Evolutionary conservation across 2,113 vertebrate genomes (phyloP).

Genomic region (Rhinolophus sinicus): DNA sequence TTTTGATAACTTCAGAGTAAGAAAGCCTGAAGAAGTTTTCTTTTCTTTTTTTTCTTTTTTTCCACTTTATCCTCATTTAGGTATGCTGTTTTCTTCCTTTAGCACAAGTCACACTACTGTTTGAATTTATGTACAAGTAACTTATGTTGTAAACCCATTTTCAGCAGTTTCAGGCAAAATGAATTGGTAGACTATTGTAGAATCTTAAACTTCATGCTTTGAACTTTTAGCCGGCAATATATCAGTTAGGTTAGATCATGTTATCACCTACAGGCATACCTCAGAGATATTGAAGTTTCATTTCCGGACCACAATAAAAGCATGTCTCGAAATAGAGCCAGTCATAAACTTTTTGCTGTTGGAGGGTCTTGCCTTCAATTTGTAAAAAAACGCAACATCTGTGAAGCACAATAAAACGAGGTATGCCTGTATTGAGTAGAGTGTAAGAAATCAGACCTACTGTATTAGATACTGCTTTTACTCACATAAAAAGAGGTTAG

Average conservation of each 20-base stretch:
- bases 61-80: background rate
- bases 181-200: background rate
- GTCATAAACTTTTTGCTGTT: background rate
- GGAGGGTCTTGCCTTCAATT: background rate
- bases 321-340: background rate
- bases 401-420: background rate
- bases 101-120: background rate
- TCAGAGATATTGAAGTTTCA: background rate
- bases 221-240: background rate
- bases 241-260: background rate
- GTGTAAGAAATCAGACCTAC: conserved; percentile 4
- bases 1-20: background rate
- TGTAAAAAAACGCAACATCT: background rate
- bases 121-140: conserved; percentile 29
- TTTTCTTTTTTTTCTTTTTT: background rate
- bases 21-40: background rate
- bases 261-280: background rate
- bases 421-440: background rate
- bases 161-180: background rate
- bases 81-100: background rate
- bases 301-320: background rate
- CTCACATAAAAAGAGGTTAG: background rate
- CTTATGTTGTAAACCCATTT: background rate
- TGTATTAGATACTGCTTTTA: background rate
- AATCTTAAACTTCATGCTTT: conserved; percentile 4